Base-by-base conservation (phyloP, 2,888 invertebrate species). In the Drosophila barbarae region DNA sequence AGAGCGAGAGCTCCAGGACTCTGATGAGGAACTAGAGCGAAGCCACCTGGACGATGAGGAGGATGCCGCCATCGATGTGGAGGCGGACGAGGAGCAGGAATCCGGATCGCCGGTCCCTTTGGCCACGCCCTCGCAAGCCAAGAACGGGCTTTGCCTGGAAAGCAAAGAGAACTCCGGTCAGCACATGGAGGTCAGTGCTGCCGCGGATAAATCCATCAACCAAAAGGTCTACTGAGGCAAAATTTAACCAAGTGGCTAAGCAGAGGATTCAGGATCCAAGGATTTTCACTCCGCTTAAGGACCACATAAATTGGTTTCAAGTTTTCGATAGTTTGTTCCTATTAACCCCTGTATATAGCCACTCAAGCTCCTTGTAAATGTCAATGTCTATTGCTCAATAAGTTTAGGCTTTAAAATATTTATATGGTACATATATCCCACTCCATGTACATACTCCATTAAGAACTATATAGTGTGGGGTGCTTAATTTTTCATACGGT, bases 51-150 rank as follows among this genome's bases (percentile, higher is more conserved):
- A 76, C 34, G 76, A 77, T 12, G 86, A 66, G 39, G 66, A 87
- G n/a, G 87, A 88, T 55, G 72, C 87, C 5, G 87, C 88, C 71
- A 88, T 87, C 68, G 87, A 87, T 76, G 87, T 88, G 49, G 87
- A 87, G 60, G 87, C 86, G 32, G 87, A 87, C 41, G 87, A 86
- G 47, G 88, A 88, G 60, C 86, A 76, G 7, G 77, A 79, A 10
- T 61, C 60, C 12, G 67, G 56, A 10, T 60, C 52, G 35, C 47
- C 44, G 18, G 21, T 26, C 39, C 46, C 44, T 5, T 36, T 51
- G 1, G 18, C 39, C n/a, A 51, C 38, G 26, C 32, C 55, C 13
- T 13, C 67, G 5, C 23, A 53, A 10, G 15, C 55, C 1, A 66
- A 52, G 15, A 51, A 64, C 42, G 50, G 56, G 6, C 57, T 50